Base-by-base conservation (phyloP, 2,888 invertebrate genomes). In the Eilema griseolum region DNA sequence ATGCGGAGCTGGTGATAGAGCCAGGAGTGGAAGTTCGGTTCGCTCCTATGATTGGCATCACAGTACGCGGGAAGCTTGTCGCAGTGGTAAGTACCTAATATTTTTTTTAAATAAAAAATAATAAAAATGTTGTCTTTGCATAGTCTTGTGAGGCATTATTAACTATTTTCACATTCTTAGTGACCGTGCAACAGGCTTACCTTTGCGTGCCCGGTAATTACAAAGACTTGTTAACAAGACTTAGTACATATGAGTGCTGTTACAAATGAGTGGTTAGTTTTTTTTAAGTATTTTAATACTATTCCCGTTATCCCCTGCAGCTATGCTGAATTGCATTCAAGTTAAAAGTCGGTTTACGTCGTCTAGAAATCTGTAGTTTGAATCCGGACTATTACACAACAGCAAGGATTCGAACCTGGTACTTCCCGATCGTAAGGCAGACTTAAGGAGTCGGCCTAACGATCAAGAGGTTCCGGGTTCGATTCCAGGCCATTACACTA, bases 21-120 rank as follows among this genome's bases (percentile, higher is more conserved):
- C 97, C 99, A 20, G 99, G 99, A 33, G 98, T 99, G 0, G 97
- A 97, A 85, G 95, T 99, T 69, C 96, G 97, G 82, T 99, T 99
- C 91, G 97, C 98, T 8, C 98, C 99, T 3, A 98, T 98, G 95
- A 97, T 98, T 83, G 99, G 99, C 76, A 97, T 99, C 87, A 99
- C 98, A 37, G 98, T 99, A 62, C 96, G 98, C 86, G 99, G 99
- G 82, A 96, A 97, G 79, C 95, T 99, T 41, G 96, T 97, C 72
- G 99, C 99, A 69, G 96, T 98, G 96, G 99, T 99, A 96, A 97
- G 97, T 96, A 71, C 62, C 73, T 46, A 20, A n/a, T n/a, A n/a
- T 52, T 46, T 63, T 26, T 11, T 63, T 41, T 46, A n/a, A n/a
- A n/a, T n/a, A n/a, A n/a, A n/a, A n/a, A n/a, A n/a, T n/a, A n/a